A percentile compares a stretch with the other conserved stretches of the same genome.
Evolutionary conservation across 2,797 vertebrate species (phyloP).

Genomic region (Channallabes apus): DNA sequence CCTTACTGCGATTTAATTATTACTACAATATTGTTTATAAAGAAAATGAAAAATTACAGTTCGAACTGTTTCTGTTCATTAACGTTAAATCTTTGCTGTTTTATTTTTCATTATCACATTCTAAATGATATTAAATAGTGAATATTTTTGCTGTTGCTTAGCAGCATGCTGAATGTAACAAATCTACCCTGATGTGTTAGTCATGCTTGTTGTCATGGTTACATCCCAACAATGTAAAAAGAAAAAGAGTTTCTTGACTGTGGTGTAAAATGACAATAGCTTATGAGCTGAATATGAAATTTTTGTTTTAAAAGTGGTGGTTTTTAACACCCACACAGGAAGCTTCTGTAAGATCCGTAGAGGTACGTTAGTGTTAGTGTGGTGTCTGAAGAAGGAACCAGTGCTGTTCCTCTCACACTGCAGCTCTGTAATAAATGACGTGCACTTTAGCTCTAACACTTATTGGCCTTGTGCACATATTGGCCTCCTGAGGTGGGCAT

Average conservation of each 20-base stretch:
- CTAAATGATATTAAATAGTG: not conserved
- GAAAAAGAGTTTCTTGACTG: no score
- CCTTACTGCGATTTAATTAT: not conserved
- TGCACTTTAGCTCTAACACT: constrained; percentile 24
- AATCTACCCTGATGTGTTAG: not conserved
- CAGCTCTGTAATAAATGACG: constrained; percentile 11
- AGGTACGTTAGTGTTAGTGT: not conserved
- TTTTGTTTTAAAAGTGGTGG: not conserved
- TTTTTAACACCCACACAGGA: not conserved
- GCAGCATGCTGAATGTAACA: not conserved
- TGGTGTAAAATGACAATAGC: not conserved
- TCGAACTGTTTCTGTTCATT: not conserved
- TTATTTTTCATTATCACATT: not conserved
- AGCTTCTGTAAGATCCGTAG: not conserved
- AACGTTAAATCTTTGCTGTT: not conserved
- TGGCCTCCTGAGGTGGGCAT: constrained; percentile 25
- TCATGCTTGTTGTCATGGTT: constrained; percentile 5
- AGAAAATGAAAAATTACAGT: not conserved
- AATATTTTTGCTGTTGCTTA: not conserved
- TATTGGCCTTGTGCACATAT: constrained; percentile 14
- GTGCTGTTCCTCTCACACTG: not conserved
- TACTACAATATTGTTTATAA: not conserved
- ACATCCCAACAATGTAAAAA: not conserved
- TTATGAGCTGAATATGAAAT: not conserved
- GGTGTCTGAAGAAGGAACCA: not conserved